Conservation (phyloP, 2,113 vertebrate species). For the Argyrosomus japonicus region DNA sequence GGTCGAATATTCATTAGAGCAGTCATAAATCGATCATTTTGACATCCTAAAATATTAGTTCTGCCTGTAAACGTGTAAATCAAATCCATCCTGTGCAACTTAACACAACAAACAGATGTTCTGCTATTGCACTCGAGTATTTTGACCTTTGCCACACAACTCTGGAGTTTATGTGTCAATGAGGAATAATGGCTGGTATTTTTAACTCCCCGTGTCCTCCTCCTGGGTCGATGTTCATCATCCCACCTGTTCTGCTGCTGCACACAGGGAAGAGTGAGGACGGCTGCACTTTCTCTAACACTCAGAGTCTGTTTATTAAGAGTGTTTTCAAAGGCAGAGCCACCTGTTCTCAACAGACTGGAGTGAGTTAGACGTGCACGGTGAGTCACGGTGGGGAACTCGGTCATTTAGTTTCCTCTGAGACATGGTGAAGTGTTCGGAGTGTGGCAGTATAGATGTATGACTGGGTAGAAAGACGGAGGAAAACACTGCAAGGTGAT, state of each 20-base stretch:
- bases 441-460: background rate
- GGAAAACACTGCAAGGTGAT: conserved; percentile 5
- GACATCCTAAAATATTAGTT: too few relatives aligned
- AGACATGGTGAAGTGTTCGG: background rate
- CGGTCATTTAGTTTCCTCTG: background rate
- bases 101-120: background rate
- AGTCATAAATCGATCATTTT: background rate
- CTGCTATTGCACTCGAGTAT: background rate
- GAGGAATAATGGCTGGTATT: conserved; percentile 22
- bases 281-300: background rate
- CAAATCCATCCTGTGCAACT: background rate
- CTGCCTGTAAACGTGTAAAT: background rate
- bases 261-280: background rate
- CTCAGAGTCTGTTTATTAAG: background rate
- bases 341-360: conserved; percentile 4
- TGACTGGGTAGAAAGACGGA: background rate
- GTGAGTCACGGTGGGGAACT: conserved; percentile 14
- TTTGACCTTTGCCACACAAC: conserved; percentile 1
- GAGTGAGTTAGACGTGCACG: background rate
- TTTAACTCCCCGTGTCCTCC: background rate
- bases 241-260: conserved; percentile 7
- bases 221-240: background rate
- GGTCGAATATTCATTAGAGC: background rate
- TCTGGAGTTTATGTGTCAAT: conserved; percentile 9
- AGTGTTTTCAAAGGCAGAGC: background rate